These are phyloP conservation scores for Urocynchramus pylzowi DNA, from an alignment of 2,113 vertebrate species.

Conservation along the genomic window DNA sequence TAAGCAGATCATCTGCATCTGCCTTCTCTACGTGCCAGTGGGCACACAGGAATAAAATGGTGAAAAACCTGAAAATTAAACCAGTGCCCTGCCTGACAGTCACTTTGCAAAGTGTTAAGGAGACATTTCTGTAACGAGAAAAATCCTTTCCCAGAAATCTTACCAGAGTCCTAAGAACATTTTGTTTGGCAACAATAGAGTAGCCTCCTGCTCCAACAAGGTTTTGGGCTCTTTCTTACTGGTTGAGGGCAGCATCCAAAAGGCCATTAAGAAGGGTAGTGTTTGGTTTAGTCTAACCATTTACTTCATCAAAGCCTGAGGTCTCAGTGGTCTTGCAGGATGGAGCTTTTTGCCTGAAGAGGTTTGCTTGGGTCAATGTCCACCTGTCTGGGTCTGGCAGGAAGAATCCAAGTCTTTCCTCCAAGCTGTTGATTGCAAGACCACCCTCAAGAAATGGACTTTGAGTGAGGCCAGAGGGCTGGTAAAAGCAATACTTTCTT, in stretches of 20 bases:
- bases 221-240: neutral
- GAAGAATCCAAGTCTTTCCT: neutral
- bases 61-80: neutral
- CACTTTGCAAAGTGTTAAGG: neutral
- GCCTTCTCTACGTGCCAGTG: fast-evolving
- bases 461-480: neutral
- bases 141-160: neutral
- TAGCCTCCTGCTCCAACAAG: neutral
- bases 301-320: neutral
- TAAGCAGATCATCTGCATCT: neutral
- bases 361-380: neutral
- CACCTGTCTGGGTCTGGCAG: neutral
- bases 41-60: neutral
- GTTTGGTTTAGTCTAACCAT: neutral
- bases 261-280: neutral
- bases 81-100: neutral
- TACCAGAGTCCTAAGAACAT: neutral
- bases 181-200: neutral
- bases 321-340: neutral
- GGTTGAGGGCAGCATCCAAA: neutral
- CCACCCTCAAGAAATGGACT: neutral
- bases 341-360: neutral
- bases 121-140: neutral
- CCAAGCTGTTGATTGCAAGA: neutral
- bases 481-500: neutral